Conservation (phyloP, 2,888 invertebrate genomes). For the Drosophila rellima region DNA sequence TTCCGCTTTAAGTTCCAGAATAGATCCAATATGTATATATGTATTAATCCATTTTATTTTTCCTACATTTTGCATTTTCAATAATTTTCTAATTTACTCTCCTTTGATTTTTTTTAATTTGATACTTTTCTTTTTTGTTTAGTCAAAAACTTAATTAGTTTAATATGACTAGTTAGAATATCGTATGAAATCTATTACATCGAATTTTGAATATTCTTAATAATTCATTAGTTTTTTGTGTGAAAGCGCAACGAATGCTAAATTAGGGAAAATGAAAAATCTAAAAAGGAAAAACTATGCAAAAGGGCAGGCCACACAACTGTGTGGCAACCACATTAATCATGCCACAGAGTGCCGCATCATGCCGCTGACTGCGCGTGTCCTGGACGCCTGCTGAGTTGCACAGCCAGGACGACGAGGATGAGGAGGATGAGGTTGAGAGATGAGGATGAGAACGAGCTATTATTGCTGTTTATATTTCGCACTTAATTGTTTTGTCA, state of each 20-base stretch:
- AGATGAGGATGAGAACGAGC: conserved; percentile 12
- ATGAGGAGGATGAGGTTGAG: conserved; percentile 1
- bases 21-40: too few relatives aligned
- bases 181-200: not conserved
- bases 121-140: not conserved
- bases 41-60: too few relatives aligned
- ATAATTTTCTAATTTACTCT: too few relatives aligned
- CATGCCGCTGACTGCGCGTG: conserved; percentile 62
- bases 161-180: not conserved
- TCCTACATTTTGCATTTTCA: too few relatives aligned
- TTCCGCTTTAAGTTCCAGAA: too few relatives aligned
- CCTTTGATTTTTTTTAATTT: not conserved
- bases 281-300: conserved; percentile 20
- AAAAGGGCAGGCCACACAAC: conserved; percentile 8
- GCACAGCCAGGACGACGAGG: conserved; percentile 15
- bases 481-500: conserved; percentile 84
- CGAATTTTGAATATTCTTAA: too few relatives aligned
- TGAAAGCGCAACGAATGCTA: conserved; percentile 42
- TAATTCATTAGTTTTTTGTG: conserved; percentile 34
- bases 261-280: conserved; percentile 13
- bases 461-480: conserved; percentile 80
- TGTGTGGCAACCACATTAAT: conserved; percentile 57
- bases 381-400: conserved; percentile 65
- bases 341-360: conserved; percentile 62
- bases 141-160: not conserved